phyloP scores from a whole-genome alignment of 1,140 invertebrate genomes.

The Calephelis nemesis region DNA sequence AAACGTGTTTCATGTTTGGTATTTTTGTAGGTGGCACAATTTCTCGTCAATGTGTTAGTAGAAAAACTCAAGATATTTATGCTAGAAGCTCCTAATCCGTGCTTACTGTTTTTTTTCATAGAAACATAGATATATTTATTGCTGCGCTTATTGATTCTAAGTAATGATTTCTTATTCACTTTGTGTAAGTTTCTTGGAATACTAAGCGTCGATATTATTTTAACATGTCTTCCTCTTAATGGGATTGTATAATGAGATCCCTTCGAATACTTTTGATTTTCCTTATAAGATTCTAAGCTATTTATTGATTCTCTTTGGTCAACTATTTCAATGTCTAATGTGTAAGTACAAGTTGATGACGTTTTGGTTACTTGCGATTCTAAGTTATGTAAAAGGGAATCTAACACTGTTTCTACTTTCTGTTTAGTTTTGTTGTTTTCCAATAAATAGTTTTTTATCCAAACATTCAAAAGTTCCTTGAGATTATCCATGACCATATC shows the following conservation, averaged over 20 bases:
- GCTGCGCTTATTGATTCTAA: constrained; percentile 28
- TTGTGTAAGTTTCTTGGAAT: constrained; percentile 48
- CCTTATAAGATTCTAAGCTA: constrained; percentile 13
- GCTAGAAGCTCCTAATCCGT: constrained; percentile 41
- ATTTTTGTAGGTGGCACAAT: constrained; percentile 26
- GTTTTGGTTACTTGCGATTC: constrained; percentile 33
- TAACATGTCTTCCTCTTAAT: constrained; percentile 39
- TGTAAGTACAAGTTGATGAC: constrained; percentile 50
- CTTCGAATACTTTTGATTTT: constrained; percentile 9
- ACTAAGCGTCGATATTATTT: constrained; percentile 58
- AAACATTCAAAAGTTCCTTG: constrained; percentile 49
- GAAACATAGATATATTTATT: constrained; percentile 42
- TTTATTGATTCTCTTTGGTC: constrained; percentile 28
- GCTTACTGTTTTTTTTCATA: constrained; percentile 33
- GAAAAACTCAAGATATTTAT: constrained; percentile 48
- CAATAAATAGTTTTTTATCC: constrained; percentile 54
- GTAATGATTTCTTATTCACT: constrained; percentile 22
- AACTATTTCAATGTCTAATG: constrained; percentile 40
- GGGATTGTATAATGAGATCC: constrained; percentile 37
- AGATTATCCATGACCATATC: constrained; percentile 55
- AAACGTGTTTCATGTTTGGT: background rate
- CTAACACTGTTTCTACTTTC: constrained; percentile 51
- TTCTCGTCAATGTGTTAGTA: constrained; percentile 45
- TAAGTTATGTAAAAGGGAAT: constrained; percentile 52
- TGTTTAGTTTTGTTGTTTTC: constrained; percentile 49